Evolutionary conservation across 2,888 invertebrate species (phyloP), one percentile per base, ranked within the genome.

Genomic region (Eurois occulta): DNA sequence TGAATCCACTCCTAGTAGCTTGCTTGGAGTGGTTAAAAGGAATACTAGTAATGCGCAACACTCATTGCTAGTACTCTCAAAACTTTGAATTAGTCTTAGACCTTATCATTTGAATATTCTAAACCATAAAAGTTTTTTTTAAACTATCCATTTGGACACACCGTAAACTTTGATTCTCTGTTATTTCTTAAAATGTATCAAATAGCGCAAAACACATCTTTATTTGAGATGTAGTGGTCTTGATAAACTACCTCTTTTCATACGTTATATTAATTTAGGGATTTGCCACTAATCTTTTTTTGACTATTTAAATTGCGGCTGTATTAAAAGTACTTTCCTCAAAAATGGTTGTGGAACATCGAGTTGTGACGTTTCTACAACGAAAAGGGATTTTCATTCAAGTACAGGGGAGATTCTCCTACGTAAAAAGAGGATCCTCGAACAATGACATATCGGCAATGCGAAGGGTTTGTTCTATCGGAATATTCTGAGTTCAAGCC

Each of bases 1-100:
- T 74, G 7, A 41, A 48, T 28, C 73, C 58, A 10, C 72, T 58
- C 21, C 32, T 11, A 46, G 55, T 41, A 48, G 38, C 58, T 52
- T 35, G 48, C 35, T 73, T n/a, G 24, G 28, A 66, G 48, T n/a
- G 41, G 58, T 74, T 52, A 2, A 28, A 72, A 41, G 28, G 73
- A 65, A 7, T 66, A 66, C 18, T 80, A 78, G 58, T 52, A 16
- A 80, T 80, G 11, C 1, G 5, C 3, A 21, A 5, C 24, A 21
- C 28, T 43, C 28, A 60, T 80, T 52, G 13, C 73, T 58, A 80
- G 73, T 80, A 48, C 0, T 79, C 65, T 52, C 7, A n/a, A 21
- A 48, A 18, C 18, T 7, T 38, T 65, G 2, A 46, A 78, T 32
- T 72, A 46, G 43, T 60, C 32, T 65, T 32, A 28, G 4, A 13